Conservation (phyloP, 2,797 vertebrate genomes). For the Aeoliscus strigatus region DNA sequence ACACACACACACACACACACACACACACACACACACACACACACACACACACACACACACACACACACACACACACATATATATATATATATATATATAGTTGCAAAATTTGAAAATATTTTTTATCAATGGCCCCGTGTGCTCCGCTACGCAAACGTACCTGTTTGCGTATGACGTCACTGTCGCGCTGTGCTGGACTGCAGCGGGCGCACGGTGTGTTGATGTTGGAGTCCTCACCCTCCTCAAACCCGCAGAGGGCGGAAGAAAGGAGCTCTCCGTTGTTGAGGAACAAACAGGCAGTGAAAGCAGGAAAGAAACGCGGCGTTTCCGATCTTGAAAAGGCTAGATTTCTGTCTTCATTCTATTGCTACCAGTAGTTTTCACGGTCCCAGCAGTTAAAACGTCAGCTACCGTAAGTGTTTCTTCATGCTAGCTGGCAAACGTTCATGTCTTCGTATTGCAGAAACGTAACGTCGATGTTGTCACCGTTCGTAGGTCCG, state of each 20-base stretch:
- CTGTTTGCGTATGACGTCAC: no score
- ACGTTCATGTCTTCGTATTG: neutral
- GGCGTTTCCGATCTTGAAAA: neutral
- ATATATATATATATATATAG: no score
- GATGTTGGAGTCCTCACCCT: neutral
- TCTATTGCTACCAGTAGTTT: fast-evolving
- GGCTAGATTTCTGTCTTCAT: slow-evolving; percentile 30
- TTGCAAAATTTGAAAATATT: no score
- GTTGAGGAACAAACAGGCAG: slow-evolving; percentile 9
- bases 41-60: no score
- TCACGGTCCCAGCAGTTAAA: neutral
- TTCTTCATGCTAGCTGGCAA: slow-evolving; percentile 7
- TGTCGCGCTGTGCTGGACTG: no score
- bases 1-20: no score
- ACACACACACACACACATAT: no score
- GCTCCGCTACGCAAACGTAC: no score
- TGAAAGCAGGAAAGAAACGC: slow-evolving; percentile 29
- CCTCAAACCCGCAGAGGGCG: slow-evolving; percentile 25
- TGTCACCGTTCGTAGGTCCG: neutral
- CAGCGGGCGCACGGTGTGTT: no score
- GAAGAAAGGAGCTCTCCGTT: slow-evolving; percentile 28
- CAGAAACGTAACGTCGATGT: neutral
- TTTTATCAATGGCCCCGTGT: no score
- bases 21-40: no score
- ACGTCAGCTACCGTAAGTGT: neutral